Conservation (phyloP, 2,797 vertebrate genomes). For the Sarcoramphus papa region DNA sequence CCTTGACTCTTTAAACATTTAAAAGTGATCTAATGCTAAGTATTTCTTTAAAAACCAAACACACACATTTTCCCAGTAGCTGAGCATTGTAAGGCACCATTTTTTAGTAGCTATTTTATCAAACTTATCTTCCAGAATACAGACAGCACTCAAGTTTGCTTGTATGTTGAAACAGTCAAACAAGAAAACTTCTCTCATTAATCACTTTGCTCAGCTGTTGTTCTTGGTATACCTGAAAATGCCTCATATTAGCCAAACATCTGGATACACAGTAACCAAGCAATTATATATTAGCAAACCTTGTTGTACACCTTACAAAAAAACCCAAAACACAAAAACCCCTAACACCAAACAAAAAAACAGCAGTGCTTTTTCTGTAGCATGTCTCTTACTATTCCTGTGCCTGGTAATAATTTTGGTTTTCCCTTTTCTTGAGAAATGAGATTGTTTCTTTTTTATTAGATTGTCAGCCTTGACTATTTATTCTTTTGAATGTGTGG, state of each 20-base stretch:
- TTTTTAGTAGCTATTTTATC: neutral
- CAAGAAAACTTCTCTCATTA: neutral
- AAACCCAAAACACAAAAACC: rapidly evolving
- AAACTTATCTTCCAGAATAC: neutral
- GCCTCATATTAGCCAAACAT: neutral
- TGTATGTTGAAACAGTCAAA: neutral
- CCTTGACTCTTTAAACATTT: neutral
- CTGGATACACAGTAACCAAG: neutral
- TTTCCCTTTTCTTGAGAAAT: neutral
- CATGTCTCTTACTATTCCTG: neutral
- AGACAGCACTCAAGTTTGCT: neutral
- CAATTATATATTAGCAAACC: neutral
- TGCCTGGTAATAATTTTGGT: neutral
- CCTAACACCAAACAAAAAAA: neutral
- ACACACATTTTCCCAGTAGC: neutral
- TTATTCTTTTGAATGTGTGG: neutral
- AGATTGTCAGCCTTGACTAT: neutral
- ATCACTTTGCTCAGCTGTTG: neutral
- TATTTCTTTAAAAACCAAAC: neutral
- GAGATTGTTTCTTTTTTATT: neutral
- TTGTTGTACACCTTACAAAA: neutral
- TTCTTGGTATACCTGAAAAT: neutral
- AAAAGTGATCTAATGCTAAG: neutral
- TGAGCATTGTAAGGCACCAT: neutral
- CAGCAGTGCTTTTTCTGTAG: neutral